Evolutionary conservation across 2,888 invertebrate genomes (phyloP).

Genomic region (Rhagonycha fulva): DNA sequence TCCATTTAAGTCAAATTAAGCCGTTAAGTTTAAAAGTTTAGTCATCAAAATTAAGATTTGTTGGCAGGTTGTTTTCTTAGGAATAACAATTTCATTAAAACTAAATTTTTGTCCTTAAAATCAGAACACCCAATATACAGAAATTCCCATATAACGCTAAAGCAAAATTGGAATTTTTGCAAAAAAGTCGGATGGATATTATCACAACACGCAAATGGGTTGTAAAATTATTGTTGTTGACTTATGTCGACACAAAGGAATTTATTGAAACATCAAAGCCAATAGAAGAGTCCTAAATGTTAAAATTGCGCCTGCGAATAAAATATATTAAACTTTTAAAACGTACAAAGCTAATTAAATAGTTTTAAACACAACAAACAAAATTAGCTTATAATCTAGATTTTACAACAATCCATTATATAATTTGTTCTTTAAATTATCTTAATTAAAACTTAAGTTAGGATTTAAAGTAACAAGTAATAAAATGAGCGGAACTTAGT

Average conservation of each 20-base stretch:
- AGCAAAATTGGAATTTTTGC: background rate
- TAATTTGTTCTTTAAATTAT: conserved; percentile 17
- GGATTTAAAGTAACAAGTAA: conserved; percentile 29
- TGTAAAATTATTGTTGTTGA: background rate
- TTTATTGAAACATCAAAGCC: background rate
- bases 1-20: too few species aligned
- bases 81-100: too few species aligned
- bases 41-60: too few species aligned
- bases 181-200: background rate
- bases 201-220: background rate
- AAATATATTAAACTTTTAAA: background rate
- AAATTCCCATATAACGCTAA: too few species aligned
- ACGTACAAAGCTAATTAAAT: background rate
- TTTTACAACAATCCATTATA: background rate
- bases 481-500: conserved; percentile 29
- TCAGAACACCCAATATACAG: too few species aligned
- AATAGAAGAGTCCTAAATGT: background rate
- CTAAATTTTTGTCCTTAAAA: too few species aligned
- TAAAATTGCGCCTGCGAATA: background rate
- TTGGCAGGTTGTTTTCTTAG: too few species aligned
- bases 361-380: background rate
- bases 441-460: conserved; percentile 31
- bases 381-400: background rate
- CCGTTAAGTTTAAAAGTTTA: too few species aligned
- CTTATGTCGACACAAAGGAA: background rate